phyloP scores from a whole-genome alignment of 2,113 vertebrate species.

The Cranoglanis bouderius region DNA sequence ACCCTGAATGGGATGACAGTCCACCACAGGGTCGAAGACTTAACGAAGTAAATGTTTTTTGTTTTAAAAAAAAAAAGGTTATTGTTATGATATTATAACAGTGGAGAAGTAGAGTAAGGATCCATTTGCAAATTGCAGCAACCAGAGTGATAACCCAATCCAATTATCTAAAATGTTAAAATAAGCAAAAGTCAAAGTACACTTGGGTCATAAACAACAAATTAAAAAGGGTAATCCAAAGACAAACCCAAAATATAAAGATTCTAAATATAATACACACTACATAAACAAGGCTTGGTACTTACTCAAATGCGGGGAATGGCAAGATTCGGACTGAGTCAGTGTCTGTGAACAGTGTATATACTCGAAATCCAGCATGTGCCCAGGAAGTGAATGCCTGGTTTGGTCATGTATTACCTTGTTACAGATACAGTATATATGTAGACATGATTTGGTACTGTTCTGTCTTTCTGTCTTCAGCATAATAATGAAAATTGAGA shows the following conservation, averaged over 20 bases:
- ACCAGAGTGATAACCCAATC: not conserved
- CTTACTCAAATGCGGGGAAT: not conserved
- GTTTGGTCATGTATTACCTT: not conserved
- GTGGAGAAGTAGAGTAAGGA: not conserved
- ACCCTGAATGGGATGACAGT: not conserved
- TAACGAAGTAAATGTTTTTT: not conserved
- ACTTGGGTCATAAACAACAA: not conserved
- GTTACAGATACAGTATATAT: not conserved
- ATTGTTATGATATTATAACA: not conserved
- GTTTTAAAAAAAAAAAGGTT: not conserved
- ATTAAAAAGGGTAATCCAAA: not conserved
- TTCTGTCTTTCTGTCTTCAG: not conserved
- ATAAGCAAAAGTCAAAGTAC: not conserved
- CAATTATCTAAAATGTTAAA: not conserved
- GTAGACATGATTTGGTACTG: not conserved
- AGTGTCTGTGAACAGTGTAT: not conserved
- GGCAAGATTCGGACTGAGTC: not conserved
- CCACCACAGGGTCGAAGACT: not conserved
- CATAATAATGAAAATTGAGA: not conserved
- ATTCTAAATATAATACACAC: not conserved
- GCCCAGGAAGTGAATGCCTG: not conserved
- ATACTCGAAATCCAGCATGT: not conserved
- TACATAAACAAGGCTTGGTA: not conserved
- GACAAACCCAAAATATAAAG: not conserved
- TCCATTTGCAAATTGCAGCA: not conserved